These are phyloP conservation scores for Nebria brevicollis DNA, from an alignment of 2,888 invertebrate genomes.

Conservation along the genomic window DNA sequence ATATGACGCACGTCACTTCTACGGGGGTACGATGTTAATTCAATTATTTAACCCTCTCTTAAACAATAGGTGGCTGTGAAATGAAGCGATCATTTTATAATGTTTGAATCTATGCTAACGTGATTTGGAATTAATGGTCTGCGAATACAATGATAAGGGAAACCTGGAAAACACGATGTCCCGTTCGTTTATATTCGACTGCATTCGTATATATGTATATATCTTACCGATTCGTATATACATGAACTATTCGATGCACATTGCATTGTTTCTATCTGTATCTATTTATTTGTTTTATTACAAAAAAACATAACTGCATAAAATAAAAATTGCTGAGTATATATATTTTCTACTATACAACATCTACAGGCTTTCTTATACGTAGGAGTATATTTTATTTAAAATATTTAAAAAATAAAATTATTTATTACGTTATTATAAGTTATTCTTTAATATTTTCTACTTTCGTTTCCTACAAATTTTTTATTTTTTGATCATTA, in stretches of 20 bases:
- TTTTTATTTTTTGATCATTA: too few relatives aligned
- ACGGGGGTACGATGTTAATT: constrained; percentile 55
- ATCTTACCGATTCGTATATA: neutral
- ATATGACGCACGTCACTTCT: constrained; percentile 49
- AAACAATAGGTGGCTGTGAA: constrained; percentile 66
- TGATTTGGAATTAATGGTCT: constrained; percentile 65
- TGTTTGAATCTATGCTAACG: constrained; percentile 64
- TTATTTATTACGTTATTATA: too few relatives aligned
- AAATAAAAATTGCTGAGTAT: neutral
- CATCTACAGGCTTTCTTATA: too few relatives aligned
- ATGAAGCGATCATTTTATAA: constrained; percentile 65
- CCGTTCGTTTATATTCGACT: constrained; percentile 41
- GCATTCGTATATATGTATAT: constrained; percentile 28
- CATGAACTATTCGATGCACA: constrained; percentile 19
- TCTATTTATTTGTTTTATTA: neutral
- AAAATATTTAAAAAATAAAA: too few relatives aligned
- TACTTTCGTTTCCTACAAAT: too few relatives aligned
- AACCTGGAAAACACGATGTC: constrained; percentile 45
- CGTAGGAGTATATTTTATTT: too few relatives aligned
- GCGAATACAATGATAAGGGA: constrained; percentile 64
- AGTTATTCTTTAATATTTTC: too few relatives aligned
- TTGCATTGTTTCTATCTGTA: neutral
- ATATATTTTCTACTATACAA: too few relatives aligned
- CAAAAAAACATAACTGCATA: neutral
- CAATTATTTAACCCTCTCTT: constrained; percentile 66